Conservation (phyloP, 2,888 invertebrate genomes). For the Cryptus viduatorius region DNA sequence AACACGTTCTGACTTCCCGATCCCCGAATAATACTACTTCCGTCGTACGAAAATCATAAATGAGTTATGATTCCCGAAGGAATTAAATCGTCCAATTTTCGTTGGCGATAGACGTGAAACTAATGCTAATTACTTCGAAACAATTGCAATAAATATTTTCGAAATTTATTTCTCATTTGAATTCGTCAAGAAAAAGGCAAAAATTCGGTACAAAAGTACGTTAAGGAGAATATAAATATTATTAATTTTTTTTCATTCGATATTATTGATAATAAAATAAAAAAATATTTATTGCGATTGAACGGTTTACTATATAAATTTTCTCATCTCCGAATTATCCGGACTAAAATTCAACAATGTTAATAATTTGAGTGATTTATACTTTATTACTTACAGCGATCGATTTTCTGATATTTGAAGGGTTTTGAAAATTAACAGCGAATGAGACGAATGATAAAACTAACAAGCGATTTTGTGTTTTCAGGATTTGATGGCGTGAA, state of each 20-base stretch:
- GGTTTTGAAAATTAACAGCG: slow-evolving; percentile 32
- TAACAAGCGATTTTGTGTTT: slow-evolving; percentile 37
- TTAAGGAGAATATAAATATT: too few species aligned
- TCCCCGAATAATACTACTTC: slow-evolving; percentile 45
- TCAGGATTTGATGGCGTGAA: slow-evolving; percentile 42
- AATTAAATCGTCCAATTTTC: not conserved
- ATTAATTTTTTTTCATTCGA: too few species aligned
- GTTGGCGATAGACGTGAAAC: not conserved
- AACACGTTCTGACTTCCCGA: slow-evolving; percentile 68
- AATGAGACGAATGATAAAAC: slow-evolving; percentile 49
- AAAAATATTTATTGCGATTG: not conserved
- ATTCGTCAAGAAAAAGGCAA: not conserved
- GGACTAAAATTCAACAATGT: not conserved
- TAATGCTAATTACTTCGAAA: not conserved
- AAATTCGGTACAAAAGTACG: too few species aligned
- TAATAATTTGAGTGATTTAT: not conserved
- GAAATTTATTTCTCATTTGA: not conserved
- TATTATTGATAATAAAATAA: too few species aligned
- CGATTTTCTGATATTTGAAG: not conserved
- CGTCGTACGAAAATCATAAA: slow-evolving; percentile 16
- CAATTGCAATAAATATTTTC: not conserved
- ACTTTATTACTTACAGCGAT: slow-evolving; percentile 20
- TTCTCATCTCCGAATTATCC: not conserved
- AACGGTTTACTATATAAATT: not conserved
- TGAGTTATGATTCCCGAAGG: not conserved